Conservation (phyloP, 2,888 invertebrate species). For the Papilio demoleus region DNA sequence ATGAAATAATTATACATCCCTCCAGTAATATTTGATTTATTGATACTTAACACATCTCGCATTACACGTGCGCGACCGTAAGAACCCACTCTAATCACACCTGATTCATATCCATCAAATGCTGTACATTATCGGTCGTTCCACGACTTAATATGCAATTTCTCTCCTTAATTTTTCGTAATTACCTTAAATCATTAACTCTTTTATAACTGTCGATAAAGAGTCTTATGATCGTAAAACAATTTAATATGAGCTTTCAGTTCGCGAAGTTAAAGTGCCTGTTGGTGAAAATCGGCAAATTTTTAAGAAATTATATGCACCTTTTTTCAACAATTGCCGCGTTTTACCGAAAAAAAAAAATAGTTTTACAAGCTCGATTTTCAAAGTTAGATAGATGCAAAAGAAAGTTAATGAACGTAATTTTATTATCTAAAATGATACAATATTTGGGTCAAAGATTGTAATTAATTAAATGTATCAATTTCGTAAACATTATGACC, state of each 20-base stretch:
- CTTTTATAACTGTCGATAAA: background rate
- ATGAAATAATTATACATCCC: conserved; percentile 38
- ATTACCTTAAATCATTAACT: background rate
- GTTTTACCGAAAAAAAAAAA: background rate
- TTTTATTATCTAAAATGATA: too few relatives aligned
- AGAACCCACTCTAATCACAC: conserved; percentile 12
- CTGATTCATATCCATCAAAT: conserved; percentile 20
- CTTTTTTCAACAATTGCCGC: background rate
- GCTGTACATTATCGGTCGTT: background rate
- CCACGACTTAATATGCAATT: background rate
- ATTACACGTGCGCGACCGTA: conserved; percentile 20
- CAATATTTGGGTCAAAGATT: too few relatives aligned
- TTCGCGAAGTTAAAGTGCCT: too few relatives aligned
- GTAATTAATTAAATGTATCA: background rate
- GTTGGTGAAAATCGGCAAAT: conserved; percentile 12
- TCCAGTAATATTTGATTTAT: conserved; percentile 40
- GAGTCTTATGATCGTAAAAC: background rate
- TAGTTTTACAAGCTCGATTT: background rate
- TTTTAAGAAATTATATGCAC: background rate
- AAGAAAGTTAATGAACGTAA: too few relatives aligned
- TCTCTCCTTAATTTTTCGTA: background rate
- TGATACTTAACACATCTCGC: conserved; percentile 39
- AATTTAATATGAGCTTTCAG: background rate
- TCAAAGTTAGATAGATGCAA: too few relatives aligned
- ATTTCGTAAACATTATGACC: background rate